These are phyloP conservation scores for Poicephalus meyeri DNA, from an alignment of 2,113 vertebrate genomes.

Conservation along the genomic window DNA sequence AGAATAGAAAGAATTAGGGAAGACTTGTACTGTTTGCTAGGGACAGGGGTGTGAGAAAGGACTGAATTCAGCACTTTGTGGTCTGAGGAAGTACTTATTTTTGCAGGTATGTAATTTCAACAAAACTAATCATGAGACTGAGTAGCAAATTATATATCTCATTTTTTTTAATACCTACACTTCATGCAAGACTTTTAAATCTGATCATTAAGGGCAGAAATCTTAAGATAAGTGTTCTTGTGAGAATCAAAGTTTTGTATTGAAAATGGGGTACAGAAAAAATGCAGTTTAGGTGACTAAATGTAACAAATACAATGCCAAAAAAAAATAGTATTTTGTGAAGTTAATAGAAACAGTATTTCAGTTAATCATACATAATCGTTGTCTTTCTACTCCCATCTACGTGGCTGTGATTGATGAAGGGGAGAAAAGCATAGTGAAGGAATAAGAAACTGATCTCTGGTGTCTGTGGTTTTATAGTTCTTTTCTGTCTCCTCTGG, in stretches of 20 bases:
- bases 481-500: background rate
- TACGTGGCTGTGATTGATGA: accelerated
- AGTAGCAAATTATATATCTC: background rate
- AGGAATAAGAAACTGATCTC: background rate
- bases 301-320: background rate
- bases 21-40: background rate
- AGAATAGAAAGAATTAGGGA: background rate
- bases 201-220: background rate
- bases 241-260: background rate
- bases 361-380: background rate
- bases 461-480: background rate
- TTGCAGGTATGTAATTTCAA: background rate
- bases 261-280: background rate
- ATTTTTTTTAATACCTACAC: background rate
- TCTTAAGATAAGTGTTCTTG: accelerated
- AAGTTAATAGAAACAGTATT: background rate
- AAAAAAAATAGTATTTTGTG: background rate
- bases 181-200: background rate
- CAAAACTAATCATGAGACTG: background rate
- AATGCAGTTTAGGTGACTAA: background rate
- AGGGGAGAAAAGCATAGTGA: background rate
- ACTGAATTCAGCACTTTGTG: background rate
- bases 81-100: background rate
- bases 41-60: background rate
- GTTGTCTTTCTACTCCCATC: background rate